A percentile compares a stretch with the other conserved stretches of the same genome.
These are phyloP conservation scores for Dromococcyx pavoninus DNA, from an alignment of 2,797 vertebrate genomes.

Conservation along the genomic window DNA sequence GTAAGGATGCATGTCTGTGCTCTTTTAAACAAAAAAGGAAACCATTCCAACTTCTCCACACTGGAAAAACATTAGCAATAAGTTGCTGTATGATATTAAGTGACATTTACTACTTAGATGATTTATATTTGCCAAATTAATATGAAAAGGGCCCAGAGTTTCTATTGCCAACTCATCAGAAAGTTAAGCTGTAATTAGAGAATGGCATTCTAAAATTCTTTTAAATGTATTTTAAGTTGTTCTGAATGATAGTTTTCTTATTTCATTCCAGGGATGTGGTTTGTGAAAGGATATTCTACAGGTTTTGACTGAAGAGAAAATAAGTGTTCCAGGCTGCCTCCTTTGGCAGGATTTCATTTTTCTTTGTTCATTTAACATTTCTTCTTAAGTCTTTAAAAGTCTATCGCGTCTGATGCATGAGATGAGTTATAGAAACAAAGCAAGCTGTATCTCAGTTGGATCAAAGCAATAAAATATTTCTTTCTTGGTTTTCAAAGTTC, in stretches of 20 bases:
- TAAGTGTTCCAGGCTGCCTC: neutral
- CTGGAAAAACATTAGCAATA: neutral
- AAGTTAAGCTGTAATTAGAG: neutral
- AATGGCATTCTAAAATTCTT: neutral
- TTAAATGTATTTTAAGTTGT: neutral
- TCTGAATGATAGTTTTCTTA: neutral
- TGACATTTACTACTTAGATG: conserved; percentile 12
- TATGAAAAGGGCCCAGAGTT: neutral
- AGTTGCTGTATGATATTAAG: neutral
- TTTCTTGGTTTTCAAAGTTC: neutral
- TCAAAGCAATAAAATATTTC: conserved; percentile 27
- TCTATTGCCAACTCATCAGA: neutral
- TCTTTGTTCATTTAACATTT: conserved; percentile 34
- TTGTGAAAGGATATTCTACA: neutral
- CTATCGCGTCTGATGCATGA: conserved; percentile 33
- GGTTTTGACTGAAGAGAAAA: neutral
- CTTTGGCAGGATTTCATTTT: conserved; percentile 53
- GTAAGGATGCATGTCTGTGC: neutral
- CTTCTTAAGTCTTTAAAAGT: conserved; percentile 39
- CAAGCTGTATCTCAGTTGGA: neutral
- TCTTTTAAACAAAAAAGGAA: neutral
- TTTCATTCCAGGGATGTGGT: neutral
- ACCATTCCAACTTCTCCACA: neutral
- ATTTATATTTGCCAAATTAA: conserved; percentile 7
- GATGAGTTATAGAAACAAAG: conserved; percentile 30